These are phyloP conservation scores for Zaprionus africanus DNA, from an alignment of 1,140 invertebrate species.

Conservation along the genomic window DNA sequence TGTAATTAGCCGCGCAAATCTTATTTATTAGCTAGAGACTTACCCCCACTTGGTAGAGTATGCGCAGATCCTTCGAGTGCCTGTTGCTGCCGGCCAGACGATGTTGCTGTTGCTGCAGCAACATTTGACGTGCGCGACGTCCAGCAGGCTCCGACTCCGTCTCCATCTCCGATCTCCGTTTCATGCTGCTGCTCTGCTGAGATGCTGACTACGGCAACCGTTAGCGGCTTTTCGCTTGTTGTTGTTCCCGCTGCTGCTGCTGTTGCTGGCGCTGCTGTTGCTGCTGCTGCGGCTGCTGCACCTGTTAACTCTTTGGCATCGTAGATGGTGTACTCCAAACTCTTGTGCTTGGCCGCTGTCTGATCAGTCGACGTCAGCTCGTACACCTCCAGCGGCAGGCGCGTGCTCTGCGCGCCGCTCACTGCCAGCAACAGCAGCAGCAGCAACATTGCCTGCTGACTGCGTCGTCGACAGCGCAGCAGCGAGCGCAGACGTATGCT, in stretches of 20 bases:
- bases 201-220: constrained; percentile 67
- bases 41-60: constrained; percentile 83
- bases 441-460: constrained; percentile 19
- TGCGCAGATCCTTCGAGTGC: constrained; percentile 70
- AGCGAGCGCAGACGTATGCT: constrained; percentile 27
- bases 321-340: constrained; percentile 71
- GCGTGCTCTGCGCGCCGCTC: constrained; percentile 62
- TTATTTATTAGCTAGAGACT: constrained; percentile 45
- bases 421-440: constrained; percentile 50
- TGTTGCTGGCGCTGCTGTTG: constrained; percentile 27
- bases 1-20: constrained; percentile 53
- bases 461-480: constrained; percentile 6
- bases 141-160: constrained; percentile 21
- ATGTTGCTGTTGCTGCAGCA: constrained; percentile 55
- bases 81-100: constrained; percentile 37
- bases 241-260: constrained; percentile 27
- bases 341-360: constrained; percentile 69
- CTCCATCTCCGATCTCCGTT: constrained; percentile 5
- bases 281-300: constrained; percentile 29
- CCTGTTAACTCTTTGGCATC: constrained; percentile 72
- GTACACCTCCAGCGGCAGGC: constrained; percentile 79
- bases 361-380: constrained; percentile 69
- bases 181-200: constrained; percentile 35
- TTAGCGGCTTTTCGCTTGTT: constrained; percentile 41
- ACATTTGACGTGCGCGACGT: constrained; percentile 71